These are phyloP conservation scores for Dynastes tityus DNA, from an alignment of 2,888 invertebrate species.

Conservation along the genomic window DNA sequence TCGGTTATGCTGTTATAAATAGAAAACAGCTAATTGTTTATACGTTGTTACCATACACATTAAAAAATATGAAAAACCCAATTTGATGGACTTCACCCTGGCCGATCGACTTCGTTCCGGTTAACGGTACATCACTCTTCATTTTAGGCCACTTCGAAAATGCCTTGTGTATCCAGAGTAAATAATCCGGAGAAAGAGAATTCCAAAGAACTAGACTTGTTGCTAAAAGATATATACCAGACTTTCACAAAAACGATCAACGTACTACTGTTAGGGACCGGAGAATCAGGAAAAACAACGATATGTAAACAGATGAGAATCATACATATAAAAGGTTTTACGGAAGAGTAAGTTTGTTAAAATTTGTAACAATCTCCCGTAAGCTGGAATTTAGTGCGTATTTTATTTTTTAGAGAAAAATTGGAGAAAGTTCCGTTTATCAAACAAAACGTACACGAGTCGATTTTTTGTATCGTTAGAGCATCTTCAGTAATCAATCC, in stretches of 20 bases:
- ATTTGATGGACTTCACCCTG: too few relatives aligned
- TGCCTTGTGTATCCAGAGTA: constrained; percentile 24
- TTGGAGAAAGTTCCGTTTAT: constrained; percentile 79
- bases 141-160: background rate
- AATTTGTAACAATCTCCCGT: background rate
- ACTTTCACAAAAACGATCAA: constrained; percentile 71
- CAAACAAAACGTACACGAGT: constrained; percentile 82
- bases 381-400: background rate
- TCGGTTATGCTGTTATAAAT: too few relatives aligned
- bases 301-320: constrained; percentile 92
- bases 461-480: constrained; percentile 78
- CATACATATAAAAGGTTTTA: constrained; percentile 85
- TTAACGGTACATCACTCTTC: background rate
- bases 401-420: constrained; percentile 75
- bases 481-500: constrained; percentile 72
- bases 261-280: constrained; percentile 79
- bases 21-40: too few relatives aligned
- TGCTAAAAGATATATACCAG: constrained; percentile 57
- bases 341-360: constrained; percentile 75
- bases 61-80: too few relatives aligned
- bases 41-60: too few relatives aligned
- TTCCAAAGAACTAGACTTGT: constrained; percentile 55
- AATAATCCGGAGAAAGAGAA: constrained; percentile 22
- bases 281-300: constrained; percentile 89
- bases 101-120: too few relatives aligned